These are phyloP conservation scores for Phorcus lineatus DNA, from an alignment of 2,888 invertebrate species.

Conservation along the genomic window DNA sequence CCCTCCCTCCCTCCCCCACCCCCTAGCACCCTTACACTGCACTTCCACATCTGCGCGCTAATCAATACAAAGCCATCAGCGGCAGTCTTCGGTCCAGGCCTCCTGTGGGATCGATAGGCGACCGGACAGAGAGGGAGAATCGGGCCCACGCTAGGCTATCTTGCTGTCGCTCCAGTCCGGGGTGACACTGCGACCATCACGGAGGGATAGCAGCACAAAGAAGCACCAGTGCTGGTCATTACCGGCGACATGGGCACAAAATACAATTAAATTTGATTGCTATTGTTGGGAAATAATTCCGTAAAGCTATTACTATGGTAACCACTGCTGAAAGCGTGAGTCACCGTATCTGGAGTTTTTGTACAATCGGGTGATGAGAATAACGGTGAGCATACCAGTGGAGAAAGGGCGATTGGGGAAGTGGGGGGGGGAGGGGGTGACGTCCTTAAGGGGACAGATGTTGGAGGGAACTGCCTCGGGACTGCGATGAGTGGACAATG, in stretches of 20 bases:
- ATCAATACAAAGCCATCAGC: conserved; percentile 9
- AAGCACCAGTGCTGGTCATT: neutral
- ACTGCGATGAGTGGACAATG: too few relatives aligned
- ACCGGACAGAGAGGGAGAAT: too few relatives aligned
- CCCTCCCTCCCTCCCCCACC: neutral
- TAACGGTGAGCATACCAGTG: neutral
- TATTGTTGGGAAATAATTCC: conserved; percentile 14
- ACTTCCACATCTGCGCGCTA: neutral
- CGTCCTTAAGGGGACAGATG: too few relatives aligned
- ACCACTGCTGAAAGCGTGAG: neutral
- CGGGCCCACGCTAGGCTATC: too few relatives aligned
- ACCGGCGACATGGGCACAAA: conserved; percentile 11
- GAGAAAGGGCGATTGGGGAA: neutral
- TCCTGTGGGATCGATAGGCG: neutral
- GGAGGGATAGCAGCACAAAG: too few relatives aligned
- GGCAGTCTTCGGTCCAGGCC: neutral
- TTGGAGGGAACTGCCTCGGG: too few relatives aligned
- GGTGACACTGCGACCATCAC: too few relatives aligned
- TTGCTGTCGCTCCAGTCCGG: too few relatives aligned
- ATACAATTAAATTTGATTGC: conserved; percentile 25
- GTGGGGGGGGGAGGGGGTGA: neutral
- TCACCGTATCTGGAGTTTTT: neutral
- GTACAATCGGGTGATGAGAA: neutral
- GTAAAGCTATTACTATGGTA: neutral
- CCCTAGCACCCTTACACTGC: neutral